A percentile compares a stretch with the other conserved stretches of the same genome.
These are phyloP conservation scores for Dynastes grantii DNA, from an alignment of 2,888 invertebrate genomes.

Conservation along the genomic window DNA sequence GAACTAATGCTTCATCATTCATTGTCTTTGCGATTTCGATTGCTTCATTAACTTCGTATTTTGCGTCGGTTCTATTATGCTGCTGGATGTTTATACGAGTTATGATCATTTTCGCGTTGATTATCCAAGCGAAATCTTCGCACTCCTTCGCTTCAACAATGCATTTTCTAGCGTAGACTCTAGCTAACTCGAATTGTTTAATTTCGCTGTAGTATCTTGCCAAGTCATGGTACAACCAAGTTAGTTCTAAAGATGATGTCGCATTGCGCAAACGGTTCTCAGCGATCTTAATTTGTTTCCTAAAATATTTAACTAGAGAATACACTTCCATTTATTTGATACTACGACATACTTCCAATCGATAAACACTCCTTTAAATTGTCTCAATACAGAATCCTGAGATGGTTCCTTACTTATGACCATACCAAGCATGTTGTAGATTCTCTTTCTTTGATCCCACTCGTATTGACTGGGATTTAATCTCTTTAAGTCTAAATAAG, in stretches of 20 bases:
- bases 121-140: slow-evolving; percentile 67
- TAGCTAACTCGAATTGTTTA: slow-evolving; percentile 69
- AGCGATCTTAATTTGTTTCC: slow-evolving; percentile 62
- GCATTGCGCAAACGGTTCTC: slow-evolving; percentile 63
- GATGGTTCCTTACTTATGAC: slow-evolving; percentile 64
- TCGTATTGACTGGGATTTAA: slow-evolving; percentile 61
- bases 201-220: slow-evolving; percentile 68
- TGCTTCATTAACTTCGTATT: slow-evolving; percentile 64
- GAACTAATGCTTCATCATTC: slow-evolving; percentile 64
- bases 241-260: slow-evolving; percentile 67
- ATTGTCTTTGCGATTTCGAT: slow-evolving; percentile 64
- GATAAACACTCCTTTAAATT: slow-evolving; percentile 63
- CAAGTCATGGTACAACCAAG: slow-evolving; percentile 72
- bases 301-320: slow-evolving; percentile 48
- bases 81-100: slow-evolving; percentile 69
- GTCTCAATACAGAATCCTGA: slow-evolving; percentile 65
- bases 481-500: slow-evolving; percentile 69
- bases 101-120: slow-evolving; percentile 70
- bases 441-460: slow-evolving; percentile 63
- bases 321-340: neutral
- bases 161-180: slow-evolving; percentile 67
- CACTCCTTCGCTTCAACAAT: slow-evolving; percentile 65
- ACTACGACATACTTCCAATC: slow-evolving; percentile 62
- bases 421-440: slow-evolving; percentile 65
- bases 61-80: slow-evolving; percentile 71